These are phyloP conservation scores for Parauchenoglanis ngamensis DNA, from an alignment of 2,797 vertebrate species.

Conservation along the genomic window DNA sequence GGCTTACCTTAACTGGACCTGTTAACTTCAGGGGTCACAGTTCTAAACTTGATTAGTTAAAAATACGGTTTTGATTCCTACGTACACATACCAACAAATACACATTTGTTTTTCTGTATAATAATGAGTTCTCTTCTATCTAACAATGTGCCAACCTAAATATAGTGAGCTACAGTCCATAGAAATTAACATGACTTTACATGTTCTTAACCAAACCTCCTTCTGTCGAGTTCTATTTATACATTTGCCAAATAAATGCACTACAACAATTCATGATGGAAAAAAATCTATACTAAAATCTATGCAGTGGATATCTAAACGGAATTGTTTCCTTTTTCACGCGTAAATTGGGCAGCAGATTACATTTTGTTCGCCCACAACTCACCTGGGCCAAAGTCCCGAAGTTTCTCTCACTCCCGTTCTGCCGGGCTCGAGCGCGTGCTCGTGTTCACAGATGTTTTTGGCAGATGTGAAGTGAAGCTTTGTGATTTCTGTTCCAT, in stretches of 20 bases:
- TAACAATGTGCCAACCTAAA: not conserved
- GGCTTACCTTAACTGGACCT: not conserved
- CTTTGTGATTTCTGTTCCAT: not conserved
- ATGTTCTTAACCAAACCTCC: not conserved
- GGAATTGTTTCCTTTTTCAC: not conserved
- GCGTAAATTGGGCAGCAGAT: not conserved
- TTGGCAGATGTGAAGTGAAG: not conserved
- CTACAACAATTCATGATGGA: not conserved
- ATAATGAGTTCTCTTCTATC: not conserved
- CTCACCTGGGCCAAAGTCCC: slow-evolving; percentile 40
- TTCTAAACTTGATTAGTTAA: not conserved
- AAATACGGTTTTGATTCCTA: not conserved
- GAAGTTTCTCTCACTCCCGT: not conserved
- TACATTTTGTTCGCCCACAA: not conserved
- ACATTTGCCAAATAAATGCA: not conserved
- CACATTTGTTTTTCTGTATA: not conserved
- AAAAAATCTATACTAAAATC: not conserved
- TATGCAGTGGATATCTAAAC: not conserved
- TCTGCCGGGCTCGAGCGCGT: not conserved
- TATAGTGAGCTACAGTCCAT: not conserved
- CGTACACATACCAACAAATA: not conserved
- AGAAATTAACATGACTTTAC: not conserved
- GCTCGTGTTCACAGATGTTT: not conserved
- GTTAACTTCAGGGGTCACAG: not conserved
- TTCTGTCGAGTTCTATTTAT: not conserved